A percentile compares a stretch with the other conserved stretches of the same genome.
Evolutionary conservation across 2,888 invertebrate species (phyloP).

Genomic region (Furcula furcula): DNA sequence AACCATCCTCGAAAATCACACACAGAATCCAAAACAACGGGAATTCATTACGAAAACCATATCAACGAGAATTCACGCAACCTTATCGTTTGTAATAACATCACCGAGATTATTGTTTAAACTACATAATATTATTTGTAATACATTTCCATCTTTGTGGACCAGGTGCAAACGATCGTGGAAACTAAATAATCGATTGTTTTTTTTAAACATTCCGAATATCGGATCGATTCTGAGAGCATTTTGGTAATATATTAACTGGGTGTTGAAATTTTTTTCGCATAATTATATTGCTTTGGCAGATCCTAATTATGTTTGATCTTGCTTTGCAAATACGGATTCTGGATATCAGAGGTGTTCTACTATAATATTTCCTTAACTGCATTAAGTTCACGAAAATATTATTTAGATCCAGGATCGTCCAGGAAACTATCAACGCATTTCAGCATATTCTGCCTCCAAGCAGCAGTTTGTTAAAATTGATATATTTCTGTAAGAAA

Average conservation of each 20-base stretch:
- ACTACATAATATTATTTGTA: slow-evolving; percentile 4
- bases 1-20: no score
- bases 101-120: slow-evolving; percentile 5
- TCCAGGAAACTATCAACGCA: no score
- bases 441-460: no score
- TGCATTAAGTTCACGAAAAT: no score
- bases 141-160: slow-evolving; percentile 3
- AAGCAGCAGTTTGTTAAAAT: no score
- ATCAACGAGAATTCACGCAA: background rate
- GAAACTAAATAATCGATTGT: slow-evolving; percentile 8
- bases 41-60: background rate
- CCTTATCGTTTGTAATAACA: background rate
- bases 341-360: no score
- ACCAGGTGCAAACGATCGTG: background rate
- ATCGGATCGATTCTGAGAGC: slow-evolving; percentile 7
- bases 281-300: background rate
- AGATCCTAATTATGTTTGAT: no score
- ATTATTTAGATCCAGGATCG: no score
- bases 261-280: slow-evolving; percentile 2
- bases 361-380: no score
- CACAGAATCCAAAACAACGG: no score
- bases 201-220: slow-evolving; percentile 10
- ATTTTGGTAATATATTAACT: slow-evolving; percentile 1
- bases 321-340: no score
- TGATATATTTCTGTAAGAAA: no score